Conservation (phyloP, 1,140 invertebrate species). For the Cotesia chilonis region DNA sequence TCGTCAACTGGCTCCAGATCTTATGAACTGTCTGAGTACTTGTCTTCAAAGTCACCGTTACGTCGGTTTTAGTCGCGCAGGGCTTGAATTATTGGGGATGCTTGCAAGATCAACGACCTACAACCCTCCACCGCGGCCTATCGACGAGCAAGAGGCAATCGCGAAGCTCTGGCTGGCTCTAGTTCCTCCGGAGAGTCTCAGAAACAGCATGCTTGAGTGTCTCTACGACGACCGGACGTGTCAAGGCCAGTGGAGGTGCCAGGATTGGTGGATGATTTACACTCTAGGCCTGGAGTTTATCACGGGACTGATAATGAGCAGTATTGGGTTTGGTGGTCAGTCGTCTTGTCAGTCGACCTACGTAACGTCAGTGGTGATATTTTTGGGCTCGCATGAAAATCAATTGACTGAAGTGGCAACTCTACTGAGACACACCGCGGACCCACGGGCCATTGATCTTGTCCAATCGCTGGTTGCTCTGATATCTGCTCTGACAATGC, state of each 20-base stretch:
- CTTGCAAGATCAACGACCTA: conserved; percentile 51
- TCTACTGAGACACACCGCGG: conserved; percentile 59
- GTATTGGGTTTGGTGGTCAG: conserved; percentile 30
- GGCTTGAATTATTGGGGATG: conserved; percentile 52
- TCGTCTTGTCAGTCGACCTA: conserved; percentile 40
- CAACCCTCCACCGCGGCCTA: conserved; percentile 43
- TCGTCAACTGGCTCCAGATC: conserved; percentile 55
- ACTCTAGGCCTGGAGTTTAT: conserved; percentile 60
- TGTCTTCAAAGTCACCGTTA: conserved; percentile 58
- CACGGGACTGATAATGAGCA: conserved; percentile 53
- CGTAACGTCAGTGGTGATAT: conserved; percentile 51
- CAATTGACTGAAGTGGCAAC: conserved; percentile 59
- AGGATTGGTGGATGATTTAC: conserved; percentile 63
- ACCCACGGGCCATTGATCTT: conserved; percentile 59
- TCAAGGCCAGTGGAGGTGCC: conserved; percentile 57
- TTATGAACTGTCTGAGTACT: conserved; percentile 54
- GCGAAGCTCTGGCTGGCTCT: conserved; percentile 57
- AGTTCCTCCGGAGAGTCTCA: conserved; percentile 58
- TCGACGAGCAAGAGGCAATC: conserved; percentile 55
- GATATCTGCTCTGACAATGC: conserved; percentile 55
- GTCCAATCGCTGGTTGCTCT: conserved; percentile 62
- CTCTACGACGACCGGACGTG: conserved; percentile 54
- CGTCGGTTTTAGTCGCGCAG: conserved; percentile 55
- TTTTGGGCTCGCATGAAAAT: conserved; percentile 59
- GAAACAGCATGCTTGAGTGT: conserved; percentile 56